Conservation (phyloP, 2,113 vertebrate species). For the Zonotrichia leucophrys region DNA sequence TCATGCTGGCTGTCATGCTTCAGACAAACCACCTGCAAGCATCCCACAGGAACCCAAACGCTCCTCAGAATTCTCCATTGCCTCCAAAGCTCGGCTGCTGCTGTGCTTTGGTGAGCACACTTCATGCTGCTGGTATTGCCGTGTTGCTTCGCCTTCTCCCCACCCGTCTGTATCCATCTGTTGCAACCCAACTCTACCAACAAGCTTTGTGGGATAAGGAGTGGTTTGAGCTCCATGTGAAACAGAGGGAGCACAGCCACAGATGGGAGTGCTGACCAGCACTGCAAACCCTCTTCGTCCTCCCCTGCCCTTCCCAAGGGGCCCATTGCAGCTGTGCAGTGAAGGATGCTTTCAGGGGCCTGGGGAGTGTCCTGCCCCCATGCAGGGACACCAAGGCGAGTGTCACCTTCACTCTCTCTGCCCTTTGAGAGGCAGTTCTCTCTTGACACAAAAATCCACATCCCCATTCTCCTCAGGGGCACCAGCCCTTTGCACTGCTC, state of each 20-base stretch:
- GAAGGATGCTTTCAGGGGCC: background rate
- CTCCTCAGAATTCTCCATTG: background rate
- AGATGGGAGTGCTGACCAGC: fast-evolving
- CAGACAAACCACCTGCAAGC: slow-evolving; percentile 19
- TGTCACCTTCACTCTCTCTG: background rate
- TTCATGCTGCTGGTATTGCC: background rate
- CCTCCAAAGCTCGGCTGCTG: background rate
- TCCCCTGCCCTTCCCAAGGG: background rate
- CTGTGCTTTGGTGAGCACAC: slow-evolving; percentile 28
- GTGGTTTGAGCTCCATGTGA: background rate
- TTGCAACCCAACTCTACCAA: background rate
- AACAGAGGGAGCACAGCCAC: background rate
- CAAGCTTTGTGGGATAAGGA: background rate
- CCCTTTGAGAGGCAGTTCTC: background rate
- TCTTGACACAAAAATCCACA: background rate
- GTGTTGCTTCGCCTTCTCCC: slow-evolving; percentile 31
- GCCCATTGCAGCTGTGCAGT: background rate
- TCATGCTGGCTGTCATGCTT: slow-evolving; percentile 18
- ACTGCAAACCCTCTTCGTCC: background rate
- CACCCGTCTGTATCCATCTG: slow-evolving; percentile 46
- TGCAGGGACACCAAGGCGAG: background rate
- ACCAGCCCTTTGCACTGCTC: background rate
- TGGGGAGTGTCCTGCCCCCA: background rate
- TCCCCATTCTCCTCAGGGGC: background rate
- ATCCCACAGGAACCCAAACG: background rate